A percentile compares a stretch with the other conserved stretches of the same genome.
Evolutionary conservation across 1,140 invertebrate genomes (phyloP).

Genomic region (Temnothorax curvispinosus): DNA sequence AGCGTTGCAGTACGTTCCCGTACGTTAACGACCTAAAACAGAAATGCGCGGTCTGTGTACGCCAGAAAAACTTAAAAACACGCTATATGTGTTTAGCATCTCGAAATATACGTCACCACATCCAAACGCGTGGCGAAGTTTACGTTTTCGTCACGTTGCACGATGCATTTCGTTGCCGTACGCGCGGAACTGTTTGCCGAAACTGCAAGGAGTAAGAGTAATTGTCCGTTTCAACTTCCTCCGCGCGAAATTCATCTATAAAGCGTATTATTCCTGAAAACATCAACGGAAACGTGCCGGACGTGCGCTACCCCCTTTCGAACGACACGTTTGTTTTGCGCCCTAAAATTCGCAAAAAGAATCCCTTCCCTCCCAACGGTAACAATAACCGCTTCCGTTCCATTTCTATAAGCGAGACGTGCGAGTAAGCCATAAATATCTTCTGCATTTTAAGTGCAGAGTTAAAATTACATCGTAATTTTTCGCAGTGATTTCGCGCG

Average conservation of each 20-base stretch:
- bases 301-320: constrained; percentile 13
- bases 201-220: background rate
- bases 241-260: background rate
- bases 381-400: constrained; percentile 33
- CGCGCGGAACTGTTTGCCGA: background rate
- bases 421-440: background rate
- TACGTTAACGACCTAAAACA: background rate
- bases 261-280: constrained; percentile 39
- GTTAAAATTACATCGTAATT: background rate
- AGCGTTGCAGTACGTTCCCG: background rate
- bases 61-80: background rate
- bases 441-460: background rate
- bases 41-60: background rate
- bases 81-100: background rate
- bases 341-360: constrained; percentile 14
- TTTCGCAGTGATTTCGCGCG: background rate
- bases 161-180: constrained; percentile 2
- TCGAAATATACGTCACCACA: constrained; percentile 3
- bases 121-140: constrained; percentile 16
- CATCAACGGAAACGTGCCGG: constrained; percentile 40
- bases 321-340: constrained; percentile 21
- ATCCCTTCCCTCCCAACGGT: background rate
- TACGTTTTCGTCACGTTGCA: constrained; percentile 21
- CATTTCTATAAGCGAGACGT: background rate
- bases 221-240: constrained; percentile 28